Conservation (phyloP, 37 sponge, comb jelly and placozoan species). For the Cladorhizidae sp. region DNA sequence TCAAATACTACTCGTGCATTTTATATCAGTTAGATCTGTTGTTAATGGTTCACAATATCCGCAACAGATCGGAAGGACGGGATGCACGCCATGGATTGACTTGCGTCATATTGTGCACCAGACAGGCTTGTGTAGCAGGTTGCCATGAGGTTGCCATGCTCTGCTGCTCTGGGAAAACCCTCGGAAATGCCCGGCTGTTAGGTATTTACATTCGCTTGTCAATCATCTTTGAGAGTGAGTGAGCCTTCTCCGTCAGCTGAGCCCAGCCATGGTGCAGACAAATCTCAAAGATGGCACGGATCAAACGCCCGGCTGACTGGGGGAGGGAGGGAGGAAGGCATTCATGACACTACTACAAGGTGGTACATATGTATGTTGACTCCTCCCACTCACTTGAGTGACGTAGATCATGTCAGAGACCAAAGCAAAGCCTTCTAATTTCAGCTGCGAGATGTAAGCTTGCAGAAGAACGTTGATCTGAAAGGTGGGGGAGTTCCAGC, state of each 20-base stretch:
- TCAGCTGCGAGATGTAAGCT: constrained; percentile 98
- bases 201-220: constrained; percentile 91
- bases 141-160: no score
- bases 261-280: constrained; percentile 96
- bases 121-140: no score
- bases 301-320: constrained; percentile 94
- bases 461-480: constrained; percentile 94
- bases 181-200: not conserved
- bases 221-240: constrained; percentile 96
- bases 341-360: not conserved
- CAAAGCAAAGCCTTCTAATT: constrained; percentile 98
- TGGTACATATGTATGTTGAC: not conserved
- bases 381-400: constrained; percentile 69
- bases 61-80: no score
- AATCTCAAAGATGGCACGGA: constrained; percentile 96
- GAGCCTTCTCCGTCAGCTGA: constrained; percentile 82
- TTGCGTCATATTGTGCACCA: no score
- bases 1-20: no score
- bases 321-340: not conserved
- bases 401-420: constrained; percentile 98
- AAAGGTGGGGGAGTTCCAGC: not conserved
- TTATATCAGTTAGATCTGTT: no score
- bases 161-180: not conserved
- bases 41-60: no score
- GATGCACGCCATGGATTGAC: no score